Evolutionary conservation across 2,888 invertebrate species (phyloP).

Genomic region (Scaptomyza reducta): DNA sequence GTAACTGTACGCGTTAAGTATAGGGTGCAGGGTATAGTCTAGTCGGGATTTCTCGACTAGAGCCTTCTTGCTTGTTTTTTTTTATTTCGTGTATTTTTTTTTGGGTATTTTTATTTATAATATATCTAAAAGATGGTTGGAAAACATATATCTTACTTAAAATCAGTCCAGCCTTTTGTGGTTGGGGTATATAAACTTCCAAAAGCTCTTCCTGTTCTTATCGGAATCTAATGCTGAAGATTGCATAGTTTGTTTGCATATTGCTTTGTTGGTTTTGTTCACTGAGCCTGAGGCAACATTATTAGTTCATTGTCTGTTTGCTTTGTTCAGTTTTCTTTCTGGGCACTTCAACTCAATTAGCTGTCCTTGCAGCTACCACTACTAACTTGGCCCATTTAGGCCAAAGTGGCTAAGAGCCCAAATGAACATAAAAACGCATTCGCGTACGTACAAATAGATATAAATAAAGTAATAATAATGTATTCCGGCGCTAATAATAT

Average conservation of each 20-base stretch:
- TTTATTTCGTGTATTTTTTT: too few species aligned
- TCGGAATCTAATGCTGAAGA: neutral
- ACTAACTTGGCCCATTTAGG: conserved; percentile 50
- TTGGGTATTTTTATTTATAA: too few species aligned
- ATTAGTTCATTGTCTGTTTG: conserved; percentile 1
- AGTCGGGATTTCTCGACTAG: too few species aligned
- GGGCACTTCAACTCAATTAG: conserved; percentile 23
- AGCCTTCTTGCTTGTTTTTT: too few species aligned
- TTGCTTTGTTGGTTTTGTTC: neutral
- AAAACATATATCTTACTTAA: too few species aligned
- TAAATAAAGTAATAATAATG: conserved; percentile 43
- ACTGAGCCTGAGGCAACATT: conserved; percentile 4
- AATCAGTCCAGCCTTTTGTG: too few species aligned
- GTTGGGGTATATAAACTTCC: neutral
- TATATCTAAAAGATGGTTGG: too few species aligned
- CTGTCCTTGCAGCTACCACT: conserved; percentile 25
- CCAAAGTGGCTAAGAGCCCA: neutral
- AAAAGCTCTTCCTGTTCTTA: neutral
- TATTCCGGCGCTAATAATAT: conserved; percentile 68
- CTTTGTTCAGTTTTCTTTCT: conserved; percentile 2
- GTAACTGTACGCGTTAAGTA: too few species aligned
- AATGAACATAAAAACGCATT: conserved; percentile 53
- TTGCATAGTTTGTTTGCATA: neutral
- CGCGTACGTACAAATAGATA: conserved; percentile 54
- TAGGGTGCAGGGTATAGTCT: too few species aligned